Conservation (phyloP, 2,888 invertebrate genomes). For the Drosophila bunnanda region DNA sequence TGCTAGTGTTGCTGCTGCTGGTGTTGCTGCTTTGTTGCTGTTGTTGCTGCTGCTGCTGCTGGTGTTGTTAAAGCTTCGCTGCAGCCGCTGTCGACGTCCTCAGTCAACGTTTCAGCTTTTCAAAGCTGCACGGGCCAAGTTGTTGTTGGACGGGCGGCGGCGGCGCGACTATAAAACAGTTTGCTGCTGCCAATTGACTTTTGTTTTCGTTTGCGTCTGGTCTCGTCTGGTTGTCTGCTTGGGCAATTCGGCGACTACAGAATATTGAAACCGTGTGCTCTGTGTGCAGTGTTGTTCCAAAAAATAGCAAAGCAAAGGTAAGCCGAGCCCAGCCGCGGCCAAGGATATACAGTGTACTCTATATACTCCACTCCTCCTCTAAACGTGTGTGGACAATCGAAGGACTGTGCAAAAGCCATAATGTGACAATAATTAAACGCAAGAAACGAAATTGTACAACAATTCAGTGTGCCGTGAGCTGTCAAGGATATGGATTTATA, state of each 20-base stretch:
- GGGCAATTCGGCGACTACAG: slow-evolving; percentile 57
- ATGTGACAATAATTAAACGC: slow-evolving; percentile 25
- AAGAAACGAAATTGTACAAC: slow-evolving; percentile 8
- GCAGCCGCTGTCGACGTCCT: slow-evolving; percentile 14
- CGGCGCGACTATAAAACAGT: slow-evolving; percentile 86
- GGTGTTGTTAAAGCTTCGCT: slow-evolving; percentile 34
- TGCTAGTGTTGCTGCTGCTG: slow-evolving; percentile 25
- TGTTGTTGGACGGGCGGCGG: slow-evolving; percentile 25
- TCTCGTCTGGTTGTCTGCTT: slow-evolving; percentile 83
- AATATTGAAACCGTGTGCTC: slow-evolving; percentile 32
- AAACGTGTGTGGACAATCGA: slow-evolving; percentile 42
- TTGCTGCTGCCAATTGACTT: slow-evolving; percentile 85
- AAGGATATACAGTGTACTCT: slow-evolving; percentile 62
- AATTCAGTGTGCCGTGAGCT: slow-evolving; percentile 58
- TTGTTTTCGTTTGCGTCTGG: slow-evolving; percentile 85
- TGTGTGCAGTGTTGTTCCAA: slow-evolving; percentile 50
- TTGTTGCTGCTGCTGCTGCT: slow-evolving; percentile 1
- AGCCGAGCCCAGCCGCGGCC: slow-evolving; percentile 54
- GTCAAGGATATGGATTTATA: slow-evolving; percentile 56
- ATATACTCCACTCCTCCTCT: neutral
- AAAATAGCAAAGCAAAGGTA: slow-evolving; percentile 60
- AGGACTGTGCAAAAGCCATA: slow-evolving; percentile 55
- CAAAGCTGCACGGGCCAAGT: slow-evolving; percentile 44
- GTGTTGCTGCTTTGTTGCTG: slow-evolving; percentile 20
- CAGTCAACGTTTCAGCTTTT: slow-evolving; percentile 39